Percentiles rank a stretch among this genome's conserved stretches.
phyloP scores from a whole-genome alignment of 53 echinoderm and acorn worm genomes.

The Temnopleurus reevesii region DNA sequence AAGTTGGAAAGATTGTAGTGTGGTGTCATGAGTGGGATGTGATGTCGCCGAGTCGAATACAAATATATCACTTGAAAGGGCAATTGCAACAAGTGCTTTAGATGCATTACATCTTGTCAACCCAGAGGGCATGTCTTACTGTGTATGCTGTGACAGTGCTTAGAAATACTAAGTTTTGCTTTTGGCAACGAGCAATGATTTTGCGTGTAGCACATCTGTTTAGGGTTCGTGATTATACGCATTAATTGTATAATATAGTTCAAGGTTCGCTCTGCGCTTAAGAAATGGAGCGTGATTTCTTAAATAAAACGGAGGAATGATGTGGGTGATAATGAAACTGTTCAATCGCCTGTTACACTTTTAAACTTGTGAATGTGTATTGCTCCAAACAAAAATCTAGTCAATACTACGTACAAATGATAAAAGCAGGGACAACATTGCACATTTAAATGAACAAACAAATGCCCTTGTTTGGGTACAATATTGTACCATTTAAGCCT shows the following conservation, averaged over 20 bases:
- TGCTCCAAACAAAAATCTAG: too few relatives aligned
- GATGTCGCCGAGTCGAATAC: not conserved
- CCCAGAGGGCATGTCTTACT: not conserved
- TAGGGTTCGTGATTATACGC: not conserved
- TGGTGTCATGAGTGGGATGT: not conserved
- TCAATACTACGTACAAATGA: too few relatives aligned
- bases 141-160: not conserved
- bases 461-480: too few relatives aligned
- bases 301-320: too few relatives aligned
- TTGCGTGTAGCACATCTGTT: not conserved
- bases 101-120: too few relatives aligned
- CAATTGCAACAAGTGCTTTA: slow-evolving; percentile 15
- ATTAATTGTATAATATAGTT: not conserved
- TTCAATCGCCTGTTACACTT: too few relatives aligned
- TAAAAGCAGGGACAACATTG: too few relatives aligned
- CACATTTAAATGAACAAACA: too few relatives aligned
- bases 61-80: not conserved
- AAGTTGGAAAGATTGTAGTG: not conserved
- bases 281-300: too few relatives aligned
- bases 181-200: not conserved
- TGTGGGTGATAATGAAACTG: too few relatives aligned
- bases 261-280: not conserved
- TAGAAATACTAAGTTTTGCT: not conserved
- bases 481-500: too few relatives aligned
- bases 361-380: too few relatives aligned